These are phyloP conservation scores for Pseudomyrmex gracilis DNA, from an alignment of 1,140 invertebrate species.

Conservation along the genomic window DNA sequence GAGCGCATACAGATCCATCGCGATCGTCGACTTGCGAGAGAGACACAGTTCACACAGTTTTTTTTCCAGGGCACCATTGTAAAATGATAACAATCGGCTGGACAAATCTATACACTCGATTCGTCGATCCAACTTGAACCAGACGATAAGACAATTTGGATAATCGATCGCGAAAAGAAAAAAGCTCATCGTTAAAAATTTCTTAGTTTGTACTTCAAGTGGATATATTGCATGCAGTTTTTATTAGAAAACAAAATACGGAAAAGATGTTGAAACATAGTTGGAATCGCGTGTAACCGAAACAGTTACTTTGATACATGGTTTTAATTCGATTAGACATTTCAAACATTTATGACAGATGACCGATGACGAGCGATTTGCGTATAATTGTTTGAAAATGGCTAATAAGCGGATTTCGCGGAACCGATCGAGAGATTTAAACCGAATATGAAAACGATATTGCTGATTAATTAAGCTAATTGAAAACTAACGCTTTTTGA, in stretches of 20 bases:
- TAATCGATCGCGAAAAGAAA: conserved; percentile 33
- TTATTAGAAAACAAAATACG: conserved; percentile 15
- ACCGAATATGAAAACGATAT: conserved; percentile 4
- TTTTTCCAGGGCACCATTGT: conserved; percentile 36
- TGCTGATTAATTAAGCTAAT: conserved; percentile 17
- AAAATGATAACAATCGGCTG: conserved; percentile 64
- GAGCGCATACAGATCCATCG: conserved; percentile 75
- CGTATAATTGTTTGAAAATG: conserved; percentile 40
- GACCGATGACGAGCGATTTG: conserved; percentile 39
- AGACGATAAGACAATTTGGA: neutral
- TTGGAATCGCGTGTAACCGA: neutral
- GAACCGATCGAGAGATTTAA: neutral
- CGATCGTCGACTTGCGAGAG: conserved; percentile 46
- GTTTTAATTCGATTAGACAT: conserved; percentile 28
- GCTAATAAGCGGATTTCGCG: conserved; percentile 29
- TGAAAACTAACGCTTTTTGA: neutral
- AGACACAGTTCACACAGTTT: neutral
- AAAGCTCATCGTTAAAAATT: conserved; percentile 2
- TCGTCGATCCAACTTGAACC: conserved; percentile 65
- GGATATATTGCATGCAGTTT: conserved; percentile 21
- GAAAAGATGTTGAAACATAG: neutral
- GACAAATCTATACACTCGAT: conserved; percentile 48
- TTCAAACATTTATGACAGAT: conserved; percentile 52
- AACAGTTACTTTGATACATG: neutral
- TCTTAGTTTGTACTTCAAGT: conserved; percentile 3